phyloP scores from a whole-genome alignment of 2,888 invertebrate genomes.

The Bellardia bayeri region DNA sequence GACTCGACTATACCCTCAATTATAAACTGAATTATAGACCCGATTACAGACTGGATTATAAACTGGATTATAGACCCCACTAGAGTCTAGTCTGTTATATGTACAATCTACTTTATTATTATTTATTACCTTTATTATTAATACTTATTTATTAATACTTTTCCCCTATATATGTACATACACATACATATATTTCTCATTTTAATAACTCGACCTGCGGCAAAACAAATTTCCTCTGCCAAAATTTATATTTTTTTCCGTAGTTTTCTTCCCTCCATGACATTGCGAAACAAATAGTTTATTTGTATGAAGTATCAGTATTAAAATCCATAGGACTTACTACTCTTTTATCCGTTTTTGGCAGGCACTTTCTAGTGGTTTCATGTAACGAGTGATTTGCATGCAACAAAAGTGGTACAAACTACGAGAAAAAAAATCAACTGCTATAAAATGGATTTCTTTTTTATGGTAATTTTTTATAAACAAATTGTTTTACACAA shows the following conservation, averaged over 20 bases:
- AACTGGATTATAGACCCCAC: too few relatives aligned
- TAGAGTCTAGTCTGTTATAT: too few relatives aligned
- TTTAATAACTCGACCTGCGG: neutral
- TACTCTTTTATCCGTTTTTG: neutral
- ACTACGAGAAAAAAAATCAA: neutral
- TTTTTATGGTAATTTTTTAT: constrained; percentile 48
- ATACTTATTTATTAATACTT: neutral
- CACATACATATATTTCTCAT: constrained; percentile 18
- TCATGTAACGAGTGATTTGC: constrained; percentile 42
- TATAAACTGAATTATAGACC: too few relatives aligned
- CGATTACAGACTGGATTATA: too few relatives aligned
- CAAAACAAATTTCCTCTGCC: constrained; percentile 11
- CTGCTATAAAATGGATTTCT: constrained; percentile 43
- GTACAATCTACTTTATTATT: too few relatives aligned
- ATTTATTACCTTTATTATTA: neutral
- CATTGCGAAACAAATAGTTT: constrained; percentile 35
- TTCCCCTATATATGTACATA: neutral
- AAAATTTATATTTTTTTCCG: constrained; percentile 30
- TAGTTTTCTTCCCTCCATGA: constrained; percentile 21
- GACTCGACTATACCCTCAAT: too few relatives aligned
- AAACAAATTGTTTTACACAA: constrained; percentile 4
- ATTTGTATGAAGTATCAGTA: constrained; percentile 32
- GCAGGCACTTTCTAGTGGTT: neutral
- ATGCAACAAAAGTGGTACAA: constrained; percentile 27
- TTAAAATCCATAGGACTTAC: neutral